phyloP scores from a whole-genome alignment of 1,140 invertebrate genomes.

The Scaptodrosophila lebanonensis region DNA sequence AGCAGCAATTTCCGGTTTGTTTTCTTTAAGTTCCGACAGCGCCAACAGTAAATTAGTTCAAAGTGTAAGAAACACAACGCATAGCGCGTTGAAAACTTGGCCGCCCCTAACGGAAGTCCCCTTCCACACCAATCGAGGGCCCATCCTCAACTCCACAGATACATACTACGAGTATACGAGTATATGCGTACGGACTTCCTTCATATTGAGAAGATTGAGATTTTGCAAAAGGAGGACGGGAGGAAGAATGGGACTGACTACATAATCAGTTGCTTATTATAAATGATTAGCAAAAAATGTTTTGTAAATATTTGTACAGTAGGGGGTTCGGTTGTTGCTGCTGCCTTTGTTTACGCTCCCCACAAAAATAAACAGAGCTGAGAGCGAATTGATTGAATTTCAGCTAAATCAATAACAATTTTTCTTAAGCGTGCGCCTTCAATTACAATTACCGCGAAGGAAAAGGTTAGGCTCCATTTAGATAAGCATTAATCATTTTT shows the following conservation, averaged over 20 bases:
- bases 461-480: too few species aligned
- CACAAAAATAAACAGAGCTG: slow-evolving; percentile 21
- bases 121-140: slow-evolving; percentile 31
- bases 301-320: slow-evolving; percentile 47
- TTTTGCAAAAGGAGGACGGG: too few species aligned
- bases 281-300: slow-evolving; percentile 61
- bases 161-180: too few species aligned
- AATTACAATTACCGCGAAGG: too few species aligned
- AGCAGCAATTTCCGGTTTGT: slow-evolving; percentile 64
- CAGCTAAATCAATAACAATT: slow-evolving; percentile 35
- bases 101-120: slow-evolving; percentile 23
- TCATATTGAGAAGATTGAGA: too few species aligned
- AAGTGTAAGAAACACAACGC: slow-evolving; percentile 15
- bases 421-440: too few species aligned
- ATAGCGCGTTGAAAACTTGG: slow-evolving; percentile 46
- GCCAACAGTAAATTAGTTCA: slow-evolving; percentile 64
- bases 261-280: slow-evolving; percentile 61
- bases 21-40: slow-evolving; percentile 61
- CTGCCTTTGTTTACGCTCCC: too few species aligned
- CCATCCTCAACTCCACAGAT: slow-evolving; percentile 12
- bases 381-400: slow-evolving; percentile 33
- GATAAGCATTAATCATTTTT: too few species aligned
- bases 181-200: too few species aligned
- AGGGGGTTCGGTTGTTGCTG: slow-evolving; percentile 11
- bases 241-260: too few species aligned